Percentiles rank a stretch among this genome's conserved stretches.
Conservation (phyloP, 2,797 vertebrate species). For the Notamacropus eugenii region DNA sequence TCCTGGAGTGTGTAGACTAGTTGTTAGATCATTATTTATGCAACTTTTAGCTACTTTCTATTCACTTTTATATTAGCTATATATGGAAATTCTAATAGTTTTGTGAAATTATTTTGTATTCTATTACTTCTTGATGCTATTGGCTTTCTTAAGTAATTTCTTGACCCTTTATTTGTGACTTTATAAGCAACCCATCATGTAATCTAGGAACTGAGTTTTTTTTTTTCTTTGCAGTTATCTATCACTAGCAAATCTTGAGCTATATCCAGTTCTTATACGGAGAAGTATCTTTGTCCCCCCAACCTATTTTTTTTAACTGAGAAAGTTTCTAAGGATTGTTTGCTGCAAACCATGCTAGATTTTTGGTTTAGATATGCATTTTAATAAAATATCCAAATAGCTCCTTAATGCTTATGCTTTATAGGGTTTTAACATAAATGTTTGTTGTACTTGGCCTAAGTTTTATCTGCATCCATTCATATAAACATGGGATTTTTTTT, state of each 20-base stretch:
- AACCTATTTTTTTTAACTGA: not conserved
- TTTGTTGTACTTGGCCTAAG: not conserved
- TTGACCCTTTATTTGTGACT: not conserved
- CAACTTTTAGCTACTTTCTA: not conserved
- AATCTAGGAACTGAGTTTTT: too few species aligned
- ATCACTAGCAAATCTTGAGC: not conserved
- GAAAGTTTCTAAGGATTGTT: not conserved
- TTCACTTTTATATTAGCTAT: not conserved
- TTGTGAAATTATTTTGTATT: not conserved
- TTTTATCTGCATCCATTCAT: not conserved
- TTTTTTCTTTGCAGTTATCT: too few species aligned
- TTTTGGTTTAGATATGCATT: not conserved
- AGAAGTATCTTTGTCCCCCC: not conserved
- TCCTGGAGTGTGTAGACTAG: not conserved
- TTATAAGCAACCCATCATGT: not conserved
- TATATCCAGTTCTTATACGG: too few species aligned
- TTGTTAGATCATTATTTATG: not conserved
- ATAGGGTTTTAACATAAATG: not conserved
- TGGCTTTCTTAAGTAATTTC: not conserved
- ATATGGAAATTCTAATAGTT: not conserved
- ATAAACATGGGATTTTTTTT: not conserved
- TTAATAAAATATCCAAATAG: not conserved
- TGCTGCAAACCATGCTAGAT: not conserved
- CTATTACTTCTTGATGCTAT: not conserved
- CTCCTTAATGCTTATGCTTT: not conserved